These are phyloP conservation scores for Drosophila arizonae DNA, from an alignment of 1,140 invertebrate species.

Conservation along the genomic window DNA sequence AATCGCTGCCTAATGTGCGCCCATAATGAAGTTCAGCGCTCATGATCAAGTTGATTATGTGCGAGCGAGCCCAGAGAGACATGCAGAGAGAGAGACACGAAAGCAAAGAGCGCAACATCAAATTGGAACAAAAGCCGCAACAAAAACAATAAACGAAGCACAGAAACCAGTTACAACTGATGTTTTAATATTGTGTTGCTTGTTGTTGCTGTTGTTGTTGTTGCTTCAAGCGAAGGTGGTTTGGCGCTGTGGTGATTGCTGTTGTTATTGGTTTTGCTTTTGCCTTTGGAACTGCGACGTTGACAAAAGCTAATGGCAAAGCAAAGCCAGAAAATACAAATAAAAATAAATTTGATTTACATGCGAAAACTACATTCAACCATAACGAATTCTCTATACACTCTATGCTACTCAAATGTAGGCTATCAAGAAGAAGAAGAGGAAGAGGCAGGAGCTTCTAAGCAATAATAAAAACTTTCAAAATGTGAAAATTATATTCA, in stretches of 20 bases:
- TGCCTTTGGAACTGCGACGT: conserved; percentile 59
- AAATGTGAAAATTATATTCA: too few species aligned
- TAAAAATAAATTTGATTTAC: conserved; percentile 20
- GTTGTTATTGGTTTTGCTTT: conserved; percentile 20
- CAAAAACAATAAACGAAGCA: conserved; percentile 40
- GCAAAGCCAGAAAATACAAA: conserved; percentile 19
- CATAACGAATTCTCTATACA: conserved; percentile 13
- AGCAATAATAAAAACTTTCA: too few species aligned
- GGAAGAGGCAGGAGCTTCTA: too few species aligned
- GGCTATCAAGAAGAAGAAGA: too few species aligned
- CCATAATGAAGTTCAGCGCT: conserved; percentile 36
- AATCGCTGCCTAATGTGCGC: conserved; percentile 65
- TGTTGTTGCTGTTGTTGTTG: conserved; percentile 10
- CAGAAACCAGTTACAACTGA: conserved; percentile 71
- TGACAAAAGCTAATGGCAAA: conserved; percentile 68
- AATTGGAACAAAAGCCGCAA: conserved; percentile 35
- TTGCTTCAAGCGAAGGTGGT: conserved; percentile 21
- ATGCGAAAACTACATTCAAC: not conserved
- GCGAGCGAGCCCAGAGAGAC: conserved; percentile 1
- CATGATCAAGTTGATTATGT: conserved; percentile 37
- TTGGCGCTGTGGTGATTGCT: conserved; percentile 23
- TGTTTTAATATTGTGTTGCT: conserved; percentile 56
- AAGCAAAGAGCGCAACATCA: conserved; percentile 15
- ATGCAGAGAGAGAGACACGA: conserved; percentile 1
- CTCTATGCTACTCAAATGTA: not conserved